Percentiles rank a stretch among this genome's conserved stretches.
These are phyloP conservation scores for Gonioctena quinquepunctata DNA, from an alignment of 1,140 invertebrate genomes.

Conservation along the genomic window DNA sequence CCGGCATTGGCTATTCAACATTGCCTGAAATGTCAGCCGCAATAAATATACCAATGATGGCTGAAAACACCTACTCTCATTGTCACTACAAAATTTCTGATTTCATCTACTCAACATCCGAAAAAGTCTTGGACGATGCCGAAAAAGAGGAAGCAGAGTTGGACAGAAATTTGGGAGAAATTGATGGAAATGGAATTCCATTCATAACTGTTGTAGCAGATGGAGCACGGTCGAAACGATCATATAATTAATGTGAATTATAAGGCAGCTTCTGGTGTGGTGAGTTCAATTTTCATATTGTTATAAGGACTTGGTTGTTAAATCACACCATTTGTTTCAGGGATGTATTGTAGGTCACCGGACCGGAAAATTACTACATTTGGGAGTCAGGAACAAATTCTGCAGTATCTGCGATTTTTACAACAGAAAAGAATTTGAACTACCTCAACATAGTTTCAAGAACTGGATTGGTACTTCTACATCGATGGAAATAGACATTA, in stretches of 20 bases:
- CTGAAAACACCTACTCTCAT: constrained; percentile 6
- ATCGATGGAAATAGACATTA: constrained; percentile 52
- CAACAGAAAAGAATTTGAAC: not conserved
- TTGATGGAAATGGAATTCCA: constrained; percentile 35
- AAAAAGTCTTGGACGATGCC: constrained; percentile 26
- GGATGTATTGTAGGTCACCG: constrained; percentile 31
- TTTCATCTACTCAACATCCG: not conserved
- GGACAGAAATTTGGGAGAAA: constrained; percentile 39
- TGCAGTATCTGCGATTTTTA: constrained; percentile 43
- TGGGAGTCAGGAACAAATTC: constrained; percentile 52
- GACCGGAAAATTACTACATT: constrained; percentile 23
- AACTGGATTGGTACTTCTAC: constrained; percentile 43
- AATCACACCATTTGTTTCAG: constrained; percentile 1
- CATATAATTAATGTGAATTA: constrained; percentile 35
- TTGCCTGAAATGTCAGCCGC: not conserved
- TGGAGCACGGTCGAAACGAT: constrained; percentile 24
- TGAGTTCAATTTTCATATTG: constrained; percentile 19
- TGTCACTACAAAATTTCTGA: constrained; percentile 5
- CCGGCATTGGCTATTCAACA: constrained; percentile 5
- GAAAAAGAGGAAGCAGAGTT: constrained; percentile 40
- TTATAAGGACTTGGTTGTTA: not conserved
- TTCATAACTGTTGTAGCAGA: constrained; percentile 25
- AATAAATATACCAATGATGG: constrained; percentile 8
- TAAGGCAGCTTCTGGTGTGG: constrained; percentile 40
- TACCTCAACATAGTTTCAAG: constrained; percentile 32